Conservation (phyloP, 2,888 invertebrate genomes). For the Cheilosia soror region DNA sequence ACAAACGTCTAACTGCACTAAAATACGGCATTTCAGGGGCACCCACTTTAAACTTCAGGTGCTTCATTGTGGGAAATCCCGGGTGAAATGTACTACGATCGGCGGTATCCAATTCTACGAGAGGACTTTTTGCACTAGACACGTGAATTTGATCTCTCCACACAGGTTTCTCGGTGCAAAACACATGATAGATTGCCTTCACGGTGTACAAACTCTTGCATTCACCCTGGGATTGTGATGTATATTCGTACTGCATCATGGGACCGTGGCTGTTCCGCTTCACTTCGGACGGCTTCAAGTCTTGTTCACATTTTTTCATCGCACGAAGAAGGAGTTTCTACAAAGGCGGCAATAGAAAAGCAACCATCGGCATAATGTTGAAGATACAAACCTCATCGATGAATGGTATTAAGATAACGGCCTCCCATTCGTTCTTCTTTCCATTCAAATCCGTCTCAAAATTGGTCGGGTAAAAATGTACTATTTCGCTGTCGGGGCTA, state of each 20-base stretch:
- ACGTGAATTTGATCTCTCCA: slow-evolving; percentile 79
- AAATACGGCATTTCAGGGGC: neutral
- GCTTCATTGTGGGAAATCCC: slow-evolving; percentile 96
- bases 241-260: slow-evolving; percentile 91
- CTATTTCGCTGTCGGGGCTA: slow-evolving; percentile 89
- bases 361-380: neutral
- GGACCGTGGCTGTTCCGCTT: slow-evolving; percentile 93
- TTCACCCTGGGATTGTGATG: slow-evolving; percentile 86
- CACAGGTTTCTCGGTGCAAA: slow-evolving; percentile 79
- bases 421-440: slow-evolving; percentile 98
- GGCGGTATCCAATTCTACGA: slow-evolving; percentile 78
- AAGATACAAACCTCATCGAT: slow-evolving; percentile 89
- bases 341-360: slow-evolving; percentile 63
- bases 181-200: slow-evolving; percentile 84
- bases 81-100: slow-evolving; percentile 86
- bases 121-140: slow-evolving; percentile 76
- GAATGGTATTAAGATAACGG: slow-evolving; percentile 96
- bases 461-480: slow-evolving; percentile 95
- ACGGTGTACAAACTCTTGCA: slow-evolving; percentile 86
- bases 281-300: slow-evolving; percentile 89
- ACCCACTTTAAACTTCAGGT: slow-evolving; percentile 91
- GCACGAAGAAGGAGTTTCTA: slow-evolving; percentile 89
- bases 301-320: slow-evolving; percentile 88
- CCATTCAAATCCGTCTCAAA: slow-evolving; percentile 98
- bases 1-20: neutral